Base-by-base conservation (phyloP, 2,113 vertebrate genomes). In the Zosterops japonicus region DNA sequence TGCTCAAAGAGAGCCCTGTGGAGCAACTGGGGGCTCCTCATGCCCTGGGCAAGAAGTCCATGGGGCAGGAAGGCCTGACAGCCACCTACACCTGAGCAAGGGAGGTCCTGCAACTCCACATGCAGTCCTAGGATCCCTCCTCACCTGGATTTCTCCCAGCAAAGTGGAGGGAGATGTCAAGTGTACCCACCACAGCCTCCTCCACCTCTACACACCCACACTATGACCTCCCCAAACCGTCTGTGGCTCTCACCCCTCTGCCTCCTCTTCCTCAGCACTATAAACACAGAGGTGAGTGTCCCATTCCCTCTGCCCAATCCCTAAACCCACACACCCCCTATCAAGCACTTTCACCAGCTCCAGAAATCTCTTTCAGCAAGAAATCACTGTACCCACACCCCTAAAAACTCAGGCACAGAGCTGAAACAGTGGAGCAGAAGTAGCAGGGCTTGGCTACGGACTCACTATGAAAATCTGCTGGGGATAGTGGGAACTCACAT, bases 91-190 rank as follows among this genome's bases (percentile, higher is more conserved):
- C 5, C 20, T 3, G 0, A 42, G 35, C 14, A 21, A 31, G 28
- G 27, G 41, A 27, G 27, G 28, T 52, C 49, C 56, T 75, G 20
- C 8, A 24, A n/a, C 14, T 25, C 42, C n/a, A 21, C 5, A 20
- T 0, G 0, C 25, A 86, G 20, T 49, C 21, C 33, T 7, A 7
- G 36, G 8, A n/a, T 13, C 28, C 7, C 9, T 87, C 29, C 36
- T 46, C 12, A 56, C 14, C 5, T 0, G 0, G 6, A 36, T 33
- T 85, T 76, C 53, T 82, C 24, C 39, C 46, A 88, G 53, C 28
- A 46, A 56, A 25, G 29, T 16, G 20, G 33, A 70, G 12, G 36
- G 23, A 49, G 47, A 69, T 39, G 42, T 42, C 76, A 76, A 25
- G 6, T 56, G 10, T 19, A 60, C 15, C 24, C 52, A 78, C 3